Evolutionary conservation across 2,113 vertebrate genomes (phyloP), one percentile per base, ranked within the genome.

Genomic region (Cygnus buccinator): DNA sequence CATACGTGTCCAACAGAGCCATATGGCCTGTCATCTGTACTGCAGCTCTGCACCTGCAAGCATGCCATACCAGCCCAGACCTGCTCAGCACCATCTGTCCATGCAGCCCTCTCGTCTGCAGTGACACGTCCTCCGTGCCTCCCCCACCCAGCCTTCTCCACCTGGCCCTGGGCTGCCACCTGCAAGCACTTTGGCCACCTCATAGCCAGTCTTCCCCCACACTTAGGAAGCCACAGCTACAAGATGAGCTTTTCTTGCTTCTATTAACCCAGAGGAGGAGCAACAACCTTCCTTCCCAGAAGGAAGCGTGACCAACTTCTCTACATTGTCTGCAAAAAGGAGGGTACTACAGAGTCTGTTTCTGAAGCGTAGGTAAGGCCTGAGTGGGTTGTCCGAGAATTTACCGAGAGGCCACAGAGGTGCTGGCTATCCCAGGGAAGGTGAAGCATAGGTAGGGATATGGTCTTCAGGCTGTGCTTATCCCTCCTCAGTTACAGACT

Each of bases 71-170:
- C 88, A 87, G 39, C 41, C 44, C 68, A 52, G 70, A 59, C 61
- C 75, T 85, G 75, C 37, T 74, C 59, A 55, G 90, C 75, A 55
- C 94, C 82, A 80, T 74, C 79, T 80, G 95, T 31, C 78, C 43
- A 4, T 6, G 31, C 26, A 18, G 54, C 33, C 44, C 31, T 78
- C 44, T 17, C n/a, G 2, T 74, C 81, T 74, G 61, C 67, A 37
- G 41, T 23, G 58, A 28, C 5, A 4, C 41, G 62, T 70, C 41
- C 26, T 87, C 31, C 10, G 35, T 1, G 2, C 8, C 31, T 89
- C 31, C 41, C 25, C 29, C 39, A 17, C 55, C 39, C 50, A 46
- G 39, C 22, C 83, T 25, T 55, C 20, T 90, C 87, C 33, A 19
- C 54, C 41, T 89, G 55, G 55, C 44, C 33, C 39, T 28, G 37